Evolutionary conservation across 2,113 vertebrate species (phyloP).

Genomic region (Nematolebias whitei): DNA sequence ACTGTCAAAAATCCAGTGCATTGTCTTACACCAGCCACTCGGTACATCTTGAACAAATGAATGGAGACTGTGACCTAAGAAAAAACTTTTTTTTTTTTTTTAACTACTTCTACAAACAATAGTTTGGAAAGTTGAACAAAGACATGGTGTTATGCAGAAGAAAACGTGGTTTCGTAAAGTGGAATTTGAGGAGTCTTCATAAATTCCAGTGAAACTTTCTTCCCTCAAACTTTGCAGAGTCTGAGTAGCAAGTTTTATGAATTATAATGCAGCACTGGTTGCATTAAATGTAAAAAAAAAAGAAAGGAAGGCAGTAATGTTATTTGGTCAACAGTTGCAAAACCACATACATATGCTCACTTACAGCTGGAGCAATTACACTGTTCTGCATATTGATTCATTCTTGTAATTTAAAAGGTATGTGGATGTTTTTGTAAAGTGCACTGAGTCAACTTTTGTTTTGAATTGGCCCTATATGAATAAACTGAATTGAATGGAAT

Average conservation of each 20-base stretch:
- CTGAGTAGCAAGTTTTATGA: conserved; percentile 51
- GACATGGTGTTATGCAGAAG: conserved; percentile 65
- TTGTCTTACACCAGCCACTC: conserved; percentile 64
- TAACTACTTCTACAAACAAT: conserved; percentile 66
- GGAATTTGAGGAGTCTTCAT: conserved; percentile 48
- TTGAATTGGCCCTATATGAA: too few relatives aligned
- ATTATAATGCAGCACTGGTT: conserved; percentile 26
- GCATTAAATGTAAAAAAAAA: conserved; percentile 35
- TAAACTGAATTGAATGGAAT: conserved; percentile 22
- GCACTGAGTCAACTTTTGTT: too few relatives aligned
- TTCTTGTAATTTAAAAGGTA: conserved; percentile 61
- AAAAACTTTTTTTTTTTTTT: conserved; percentile 58
- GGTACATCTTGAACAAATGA: conserved; percentile 66
- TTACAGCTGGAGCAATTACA: conserved; percentile 63
- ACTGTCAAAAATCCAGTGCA: conserved; percentile 57
- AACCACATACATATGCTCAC: conserved; percentile 52
- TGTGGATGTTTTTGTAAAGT: too few relatives aligned
- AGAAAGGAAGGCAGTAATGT: conserved; percentile 32
- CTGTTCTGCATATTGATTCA: conserved; percentile 76
- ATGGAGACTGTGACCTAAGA: conserved; percentile 61
- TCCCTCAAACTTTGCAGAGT: conserved; percentile 44
- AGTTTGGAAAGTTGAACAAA: conserved; percentile 62
- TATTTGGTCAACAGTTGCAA: conserved; percentile 39
- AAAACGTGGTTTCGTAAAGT: conserved; percentile 56
- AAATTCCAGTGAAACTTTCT: conserved; percentile 33